These are phyloP conservation scores for Flexamia atlantica DNA, from an alignment of 2,888 invertebrate genomes.

Conservation along the genomic window DNA sequence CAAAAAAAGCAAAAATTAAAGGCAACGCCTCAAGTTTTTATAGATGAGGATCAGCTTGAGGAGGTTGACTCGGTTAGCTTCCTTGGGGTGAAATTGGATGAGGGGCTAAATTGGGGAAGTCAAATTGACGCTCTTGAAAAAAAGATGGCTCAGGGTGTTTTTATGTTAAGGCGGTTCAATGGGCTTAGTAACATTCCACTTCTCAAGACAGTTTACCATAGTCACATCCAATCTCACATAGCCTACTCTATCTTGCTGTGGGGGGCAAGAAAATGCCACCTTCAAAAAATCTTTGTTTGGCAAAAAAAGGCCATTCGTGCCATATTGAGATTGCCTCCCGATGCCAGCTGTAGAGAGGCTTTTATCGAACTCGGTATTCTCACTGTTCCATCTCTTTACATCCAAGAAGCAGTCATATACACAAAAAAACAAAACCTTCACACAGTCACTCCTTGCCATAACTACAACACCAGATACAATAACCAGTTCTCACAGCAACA, in stretches of 20 bases:
- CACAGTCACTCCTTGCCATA: no score
- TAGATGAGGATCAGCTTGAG: slow-evolving; percentile 8
- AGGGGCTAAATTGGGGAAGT: background rate
- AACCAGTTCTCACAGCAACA: no score
- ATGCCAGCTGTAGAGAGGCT: slow-evolving; percentile 18
- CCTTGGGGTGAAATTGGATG: background rate
- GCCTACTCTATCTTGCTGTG: background rate
- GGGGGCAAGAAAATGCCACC: background rate
- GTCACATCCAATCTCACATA: slow-evolving; percentile 10
- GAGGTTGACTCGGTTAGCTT: background rate
- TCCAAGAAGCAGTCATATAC: no score
- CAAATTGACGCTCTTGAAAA: background rate
- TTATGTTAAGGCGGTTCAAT: slow-evolving; percentile 13
- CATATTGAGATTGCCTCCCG: background rate
- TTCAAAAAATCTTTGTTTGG: slow-evolving; percentile 8
- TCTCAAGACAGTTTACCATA: slow-evolving; percentile 4
- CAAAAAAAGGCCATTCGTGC: background rate
- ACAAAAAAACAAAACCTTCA: no score
- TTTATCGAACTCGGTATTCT: no score
- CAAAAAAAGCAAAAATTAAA: background rate
- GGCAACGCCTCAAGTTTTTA: background rate
- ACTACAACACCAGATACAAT: no score
- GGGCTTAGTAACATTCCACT: background rate
- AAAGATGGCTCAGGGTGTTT: slow-evolving; percentile 18
- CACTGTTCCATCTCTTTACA: no score